Conservation (phyloP, 92 coral and sea anemone species). For the Metridium senile region DNA sequence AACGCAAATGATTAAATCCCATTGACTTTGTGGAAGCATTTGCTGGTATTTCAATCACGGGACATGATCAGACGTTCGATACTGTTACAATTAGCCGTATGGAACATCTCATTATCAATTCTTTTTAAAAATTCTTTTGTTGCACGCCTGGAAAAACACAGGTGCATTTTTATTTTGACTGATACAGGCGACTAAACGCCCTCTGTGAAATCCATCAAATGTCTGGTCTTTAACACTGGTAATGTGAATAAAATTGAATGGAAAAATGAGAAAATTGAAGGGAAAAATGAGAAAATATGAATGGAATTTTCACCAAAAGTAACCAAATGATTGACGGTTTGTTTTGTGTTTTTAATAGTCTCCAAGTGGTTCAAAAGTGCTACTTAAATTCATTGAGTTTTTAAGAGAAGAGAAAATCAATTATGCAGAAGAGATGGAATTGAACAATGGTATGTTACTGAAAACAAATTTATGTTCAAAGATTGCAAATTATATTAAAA, state of each 20-base stretch:
- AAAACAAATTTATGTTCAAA: not conserved
- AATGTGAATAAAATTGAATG: not conserved
- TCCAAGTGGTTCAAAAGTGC: not conserved
- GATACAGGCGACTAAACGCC: not conserved
- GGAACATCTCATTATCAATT: conserved; percentile 2
- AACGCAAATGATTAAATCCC: conserved; percentile 20
- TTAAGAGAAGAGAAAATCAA: not conserved
- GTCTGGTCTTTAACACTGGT: not conserved
- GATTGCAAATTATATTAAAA: too few relatives aligned
- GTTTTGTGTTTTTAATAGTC: not conserved
- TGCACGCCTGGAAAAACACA: conserved; percentile 2
- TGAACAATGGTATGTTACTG: not conserved
- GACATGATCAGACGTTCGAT: conserved; percentile 10
- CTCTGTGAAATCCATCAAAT: not conserved
- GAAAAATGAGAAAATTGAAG: not conserved
- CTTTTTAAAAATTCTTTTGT: not conserved
- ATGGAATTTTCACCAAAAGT: not conserved
- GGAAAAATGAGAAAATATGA: not conserved
- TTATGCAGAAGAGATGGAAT: not conserved
- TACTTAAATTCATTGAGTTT: not conserved
- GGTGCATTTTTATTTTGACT: not conserved
- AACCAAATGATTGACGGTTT: not conserved
- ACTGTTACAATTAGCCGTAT: conserved; percentile 3
- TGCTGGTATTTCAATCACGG: conserved; percentile 23
- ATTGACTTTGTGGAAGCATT: conserved; percentile 14